Percentiles rank a stretch among this genome's conserved stretches.
These are phyloP conservation scores for Urosaurus nigricauda DNA, from an alignment of 2,797 vertebrate species.

Conservation along the genomic window DNA sequence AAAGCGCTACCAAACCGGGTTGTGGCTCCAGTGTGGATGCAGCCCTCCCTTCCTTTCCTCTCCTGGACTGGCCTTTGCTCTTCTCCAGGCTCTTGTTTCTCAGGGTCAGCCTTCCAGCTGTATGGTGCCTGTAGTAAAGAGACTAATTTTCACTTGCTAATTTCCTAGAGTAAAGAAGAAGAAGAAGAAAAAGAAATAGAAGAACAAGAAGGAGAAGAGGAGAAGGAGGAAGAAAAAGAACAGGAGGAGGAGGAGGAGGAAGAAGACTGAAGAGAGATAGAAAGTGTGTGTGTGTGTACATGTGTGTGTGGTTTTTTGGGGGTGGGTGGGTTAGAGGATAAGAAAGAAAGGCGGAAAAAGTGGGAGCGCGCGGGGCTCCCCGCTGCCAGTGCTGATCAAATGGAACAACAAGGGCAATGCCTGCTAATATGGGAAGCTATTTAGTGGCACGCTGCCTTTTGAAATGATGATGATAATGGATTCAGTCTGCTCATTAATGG, in stretches of 20 bases:
- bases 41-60: neutral
- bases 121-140: constrained; percentile 35
- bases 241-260: no score
- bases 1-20: no score
- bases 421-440: constrained; percentile 96
- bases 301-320: neutral
- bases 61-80: constrained; percentile 11
- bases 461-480: constrained; percentile 99
- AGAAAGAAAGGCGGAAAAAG: constrained; percentile 59
- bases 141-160: constrained; percentile 84
- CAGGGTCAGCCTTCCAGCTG: constrained; percentile 73
- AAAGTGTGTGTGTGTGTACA: no score
- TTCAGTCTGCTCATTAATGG: constrained; percentile 99
- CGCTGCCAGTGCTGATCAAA: constrained; percentile 97
- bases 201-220: no score
- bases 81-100: constrained; percentile 72
- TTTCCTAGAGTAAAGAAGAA: constrained; percentile 76
- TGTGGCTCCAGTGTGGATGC: no score
- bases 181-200: neutral
- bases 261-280: neutral
- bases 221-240: no score
- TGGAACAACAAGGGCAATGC: constrained; percentile 96
- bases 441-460: constrained; percentile 96
- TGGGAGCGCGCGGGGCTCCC: constrained; percentile 85
- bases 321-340: constrained; percentile 19